A percentile compares a stretch with the other conserved stretches of the same genome.
Conservation (phyloP, 35 echinoderm and acorn worm genomes). For the Eucidaris tribuloides region DNA sequence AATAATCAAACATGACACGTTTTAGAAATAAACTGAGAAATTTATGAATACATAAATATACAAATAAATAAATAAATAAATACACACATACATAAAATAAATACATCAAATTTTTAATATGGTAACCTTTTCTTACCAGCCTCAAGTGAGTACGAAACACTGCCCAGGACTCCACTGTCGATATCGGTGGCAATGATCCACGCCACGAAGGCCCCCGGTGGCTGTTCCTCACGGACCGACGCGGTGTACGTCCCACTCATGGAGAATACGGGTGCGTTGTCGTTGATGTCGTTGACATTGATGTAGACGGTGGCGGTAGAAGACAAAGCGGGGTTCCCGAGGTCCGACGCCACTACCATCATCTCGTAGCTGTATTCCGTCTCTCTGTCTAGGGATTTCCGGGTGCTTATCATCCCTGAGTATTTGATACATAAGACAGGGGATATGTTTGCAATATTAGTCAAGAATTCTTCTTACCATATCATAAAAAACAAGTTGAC, state of each 20-base stretch:
- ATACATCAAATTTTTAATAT: too few relatives aligned
- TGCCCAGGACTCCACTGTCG: constrained; percentile 68
- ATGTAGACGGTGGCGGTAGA: constrained; percentile 61
- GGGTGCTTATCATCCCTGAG: constrained; percentile 74
- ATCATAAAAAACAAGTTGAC: too few relatives aligned
- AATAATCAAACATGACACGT: too few relatives aligned
- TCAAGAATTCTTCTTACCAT: too few relatives aligned
- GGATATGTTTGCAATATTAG: too few relatives aligned
- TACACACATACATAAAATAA: too few relatives aligned
- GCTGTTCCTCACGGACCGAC: constrained; percentile 69
- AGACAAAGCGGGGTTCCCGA: constrained; percentile 17
- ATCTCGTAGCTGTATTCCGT: constrained; percentile 56
- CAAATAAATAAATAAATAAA: too few relatives aligned
- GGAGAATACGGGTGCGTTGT: constrained; percentile 82
- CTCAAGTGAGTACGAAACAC: constrained; percentile 62
- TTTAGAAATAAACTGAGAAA: too few relatives aligned
- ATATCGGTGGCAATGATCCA: constrained; percentile 61
- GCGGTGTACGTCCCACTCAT: constrained; percentile 42
- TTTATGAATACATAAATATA: too few relatives aligned
- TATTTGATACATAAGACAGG: too few relatives aligned
- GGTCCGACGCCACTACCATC: constrained; percentile 55
- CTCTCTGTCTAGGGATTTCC: constrained; percentile 64
- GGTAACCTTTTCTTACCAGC: too few relatives aligned
- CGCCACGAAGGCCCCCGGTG: constrained; percentile 42
- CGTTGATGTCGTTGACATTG: constrained; percentile 74